A percentile compares a stretch with the other conserved stretches of the same genome.
These are phyloP conservation scores for Cyprinodon tularosa DNA, from an alignment of 2,113 vertebrate genomes.

Conservation along the genomic window DNA sequence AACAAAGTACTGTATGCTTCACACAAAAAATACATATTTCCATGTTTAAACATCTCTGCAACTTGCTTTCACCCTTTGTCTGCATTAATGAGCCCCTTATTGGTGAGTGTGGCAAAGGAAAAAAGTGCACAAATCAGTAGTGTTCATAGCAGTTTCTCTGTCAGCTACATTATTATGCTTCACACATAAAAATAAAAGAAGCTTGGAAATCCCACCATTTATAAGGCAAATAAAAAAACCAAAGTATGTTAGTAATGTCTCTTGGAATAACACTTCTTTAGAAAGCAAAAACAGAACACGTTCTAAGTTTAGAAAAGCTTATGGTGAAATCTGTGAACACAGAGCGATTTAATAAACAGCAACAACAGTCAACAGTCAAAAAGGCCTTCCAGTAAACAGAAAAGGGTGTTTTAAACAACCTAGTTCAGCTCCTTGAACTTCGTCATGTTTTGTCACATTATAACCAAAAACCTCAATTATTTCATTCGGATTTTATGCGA, in stretches of 20 bases:
- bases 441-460: neutral
- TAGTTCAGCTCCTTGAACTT: neutral
- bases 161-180: constrained; percentile 24
- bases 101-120: constrained; percentile 40
- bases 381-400: neutral
- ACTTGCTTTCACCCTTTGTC: constrained; percentile 18
- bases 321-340: neutral
- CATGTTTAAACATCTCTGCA: neutral
- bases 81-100: constrained; percentile 13
- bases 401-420: neutral
- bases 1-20: neutral
- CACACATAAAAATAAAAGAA: constrained; percentile 27
- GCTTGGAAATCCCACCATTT: constrained; percentile 55
- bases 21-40: constrained; percentile 2
- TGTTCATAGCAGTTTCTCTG: constrained; percentile 47
- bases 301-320: neutral
- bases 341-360: neutral
- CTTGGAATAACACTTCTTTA: constrained; percentile 41
- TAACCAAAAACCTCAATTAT: neutral
- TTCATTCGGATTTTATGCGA: neutral
- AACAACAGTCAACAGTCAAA: neutral
- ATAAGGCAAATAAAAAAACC: constrained; percentile 61
- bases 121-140: constrained; percentile 78
- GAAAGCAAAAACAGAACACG: neutral
- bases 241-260: constrained; percentile 47